These are phyloP conservation scores for Guaruba guarouba DNA, from an alignment of 2,113 vertebrate genomes.

Conservation along the genomic window DNA sequence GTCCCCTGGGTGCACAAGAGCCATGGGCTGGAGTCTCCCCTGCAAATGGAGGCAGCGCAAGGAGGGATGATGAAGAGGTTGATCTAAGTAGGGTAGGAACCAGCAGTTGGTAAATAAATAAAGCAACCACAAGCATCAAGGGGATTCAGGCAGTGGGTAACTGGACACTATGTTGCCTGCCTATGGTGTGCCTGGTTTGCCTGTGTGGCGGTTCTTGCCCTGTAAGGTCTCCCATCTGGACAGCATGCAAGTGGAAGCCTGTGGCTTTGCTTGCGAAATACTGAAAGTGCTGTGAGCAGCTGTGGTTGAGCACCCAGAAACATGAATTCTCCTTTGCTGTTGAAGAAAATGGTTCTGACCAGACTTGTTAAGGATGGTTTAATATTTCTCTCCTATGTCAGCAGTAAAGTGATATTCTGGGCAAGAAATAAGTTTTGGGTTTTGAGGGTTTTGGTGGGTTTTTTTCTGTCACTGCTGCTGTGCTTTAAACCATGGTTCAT, in stretches of 20 bases:
- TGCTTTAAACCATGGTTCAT: background rate
- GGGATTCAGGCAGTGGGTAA: background rate
- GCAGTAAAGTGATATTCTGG: background rate
- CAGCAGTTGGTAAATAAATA: background rate
- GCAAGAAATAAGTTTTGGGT: background rate
- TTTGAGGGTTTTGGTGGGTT: background rate
- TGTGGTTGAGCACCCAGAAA: background rate
- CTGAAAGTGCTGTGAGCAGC: background rate
- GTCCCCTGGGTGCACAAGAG: background rate
- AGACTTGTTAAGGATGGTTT: background rate
- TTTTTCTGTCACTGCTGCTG: background rate
- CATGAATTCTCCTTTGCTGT: background rate
- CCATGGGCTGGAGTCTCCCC: background rate
- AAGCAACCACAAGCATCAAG: background rate
- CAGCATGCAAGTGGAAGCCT: background rate
- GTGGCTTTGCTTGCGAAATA: background rate
- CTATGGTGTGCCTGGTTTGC: background rate
- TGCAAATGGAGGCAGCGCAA: background rate
- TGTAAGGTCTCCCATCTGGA: background rate
- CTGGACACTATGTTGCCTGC: background rate
- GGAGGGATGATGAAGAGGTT: background rate
- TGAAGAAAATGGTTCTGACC: background rate
- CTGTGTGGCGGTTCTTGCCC: background rate
- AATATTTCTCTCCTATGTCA: background rate
- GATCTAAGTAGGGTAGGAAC: background rate